A percentile compares a stretch with the other conserved stretches of the same genome.
Evolutionary conservation across 2,113 vertebrate genomes (phyloP).

Genomic region (Mustela nigripes): DNA sequence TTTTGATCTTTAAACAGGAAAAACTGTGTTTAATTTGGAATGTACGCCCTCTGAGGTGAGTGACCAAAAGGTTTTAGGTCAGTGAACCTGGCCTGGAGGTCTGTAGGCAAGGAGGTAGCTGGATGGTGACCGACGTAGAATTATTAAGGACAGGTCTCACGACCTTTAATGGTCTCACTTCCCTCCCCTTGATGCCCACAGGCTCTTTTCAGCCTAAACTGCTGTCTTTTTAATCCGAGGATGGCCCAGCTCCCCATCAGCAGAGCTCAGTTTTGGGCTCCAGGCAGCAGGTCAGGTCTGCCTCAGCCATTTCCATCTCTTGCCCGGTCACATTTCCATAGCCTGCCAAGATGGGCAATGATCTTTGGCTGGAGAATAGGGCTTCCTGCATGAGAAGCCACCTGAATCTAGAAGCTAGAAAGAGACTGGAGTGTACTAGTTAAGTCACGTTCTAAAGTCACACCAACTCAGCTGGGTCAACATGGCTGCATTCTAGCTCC

Average conservation of each 20-base stretch:
- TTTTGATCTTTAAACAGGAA: not conserved
- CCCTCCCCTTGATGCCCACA: not conserved
- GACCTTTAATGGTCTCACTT: not conserved
- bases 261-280: not conserved
- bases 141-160: not conserved
- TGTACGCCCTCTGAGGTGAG: not conserved
- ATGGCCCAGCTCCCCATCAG: not conserved
- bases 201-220: not conserved
- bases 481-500: not conserved
- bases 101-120: not conserved
- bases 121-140: rapidly evolving
- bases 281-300: not conserved
- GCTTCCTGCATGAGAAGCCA: not conserved
- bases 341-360: not conserved
- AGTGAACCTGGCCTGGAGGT: not conserved
- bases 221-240: not conserved
- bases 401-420: not conserved
- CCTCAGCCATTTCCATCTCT: not conserved
- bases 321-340: not conserved
- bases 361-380: not conserved
- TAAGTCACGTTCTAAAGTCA: not conserved
- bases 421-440: not conserved
- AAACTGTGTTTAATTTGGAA: not conserved
- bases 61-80: not conserved
- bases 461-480: not conserved